Evolutionary conservation across 2,113 vertebrate species (phyloP).

Genomic region (Corythaeola cristata): DNA sequence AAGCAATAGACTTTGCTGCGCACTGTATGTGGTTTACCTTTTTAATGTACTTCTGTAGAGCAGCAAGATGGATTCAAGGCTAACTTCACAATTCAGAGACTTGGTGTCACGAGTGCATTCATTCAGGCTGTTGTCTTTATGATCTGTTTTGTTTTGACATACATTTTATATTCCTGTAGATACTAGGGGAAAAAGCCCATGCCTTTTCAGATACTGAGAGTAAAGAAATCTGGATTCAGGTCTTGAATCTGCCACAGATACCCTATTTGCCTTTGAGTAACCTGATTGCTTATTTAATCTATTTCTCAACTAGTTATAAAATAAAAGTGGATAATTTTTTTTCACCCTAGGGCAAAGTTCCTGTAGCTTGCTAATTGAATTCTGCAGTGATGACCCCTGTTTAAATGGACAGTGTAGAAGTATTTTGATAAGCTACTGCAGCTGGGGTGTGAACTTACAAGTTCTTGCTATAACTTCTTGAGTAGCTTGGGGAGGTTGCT

Average conservation of each 20-base stretch:
- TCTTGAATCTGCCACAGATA: not conserved
- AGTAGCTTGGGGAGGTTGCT: not conserved
- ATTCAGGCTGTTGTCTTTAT: not conserved
- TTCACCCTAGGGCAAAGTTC: not conserved
- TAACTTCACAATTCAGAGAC: not conserved
- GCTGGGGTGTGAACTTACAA: fast-evolving
- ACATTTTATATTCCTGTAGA: not conserved
- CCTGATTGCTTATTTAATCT: not conserved
- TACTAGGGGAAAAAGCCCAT: not conserved
- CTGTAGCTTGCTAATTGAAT: not conserved
- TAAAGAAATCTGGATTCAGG: not conserved
- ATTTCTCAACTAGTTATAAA: not conserved
- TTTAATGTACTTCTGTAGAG: not conserved
- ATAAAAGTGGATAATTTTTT: not conserved
- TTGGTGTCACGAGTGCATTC: not conserved
- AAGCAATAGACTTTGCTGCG: not conserved
- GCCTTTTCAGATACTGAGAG: not conserved
- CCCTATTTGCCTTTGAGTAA: not conserved
- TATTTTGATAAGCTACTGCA: not conserved
- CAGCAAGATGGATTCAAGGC: not conserved
- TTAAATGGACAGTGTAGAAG: not conserved
- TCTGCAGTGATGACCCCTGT: not conserved
- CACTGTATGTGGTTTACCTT: not conserved
- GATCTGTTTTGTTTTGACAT: not conserved
- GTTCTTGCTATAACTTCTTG: not conserved